Percentiles rank a stretch among this genome's conserved stretches.
These are phyloP conservation scores for Diorhabda carinulata DNA, from an alignment of 1,140 invertebrate species.

Conservation along the genomic window DNA sequence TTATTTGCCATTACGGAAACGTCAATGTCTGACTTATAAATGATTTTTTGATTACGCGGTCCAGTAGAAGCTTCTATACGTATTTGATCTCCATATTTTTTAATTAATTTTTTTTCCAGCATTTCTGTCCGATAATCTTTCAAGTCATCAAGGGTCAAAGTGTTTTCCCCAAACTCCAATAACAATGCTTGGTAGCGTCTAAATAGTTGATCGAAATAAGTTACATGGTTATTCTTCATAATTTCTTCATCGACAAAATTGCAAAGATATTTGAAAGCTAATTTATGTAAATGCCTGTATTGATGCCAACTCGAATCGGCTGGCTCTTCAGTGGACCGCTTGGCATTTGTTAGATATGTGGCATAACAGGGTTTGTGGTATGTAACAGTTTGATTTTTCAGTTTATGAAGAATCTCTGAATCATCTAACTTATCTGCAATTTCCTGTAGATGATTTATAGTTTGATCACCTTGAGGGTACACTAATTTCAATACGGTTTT, in stretches of 20 bases:
- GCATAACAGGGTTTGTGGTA: conserved; percentile 5
- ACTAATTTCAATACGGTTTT: not conserved
- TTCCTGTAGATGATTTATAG: not conserved
- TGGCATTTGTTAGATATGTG: not conserved
- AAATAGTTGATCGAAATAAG: conserved; percentile 19
- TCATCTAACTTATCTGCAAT: not conserved
- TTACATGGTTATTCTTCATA: conserved; percentile 20
- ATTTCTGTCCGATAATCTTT: not conserved
- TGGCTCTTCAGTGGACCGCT: not conserved
- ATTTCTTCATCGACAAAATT: conserved; percentile 20
- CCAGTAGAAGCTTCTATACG: conserved; percentile 3
- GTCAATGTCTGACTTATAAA: conserved; percentile 4
- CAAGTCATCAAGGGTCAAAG: not conserved
- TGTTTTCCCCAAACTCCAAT: not conserved
- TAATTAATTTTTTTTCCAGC: not conserved
- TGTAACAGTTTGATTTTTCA: not conserved
- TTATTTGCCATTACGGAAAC: conserved; percentile 26
- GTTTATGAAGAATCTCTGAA: not conserved
- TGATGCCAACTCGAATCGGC: not conserved
- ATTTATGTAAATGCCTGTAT: conserved; percentile 6
- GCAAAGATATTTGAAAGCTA: conserved; percentile 8
- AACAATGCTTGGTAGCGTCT: conserved; percentile 6
- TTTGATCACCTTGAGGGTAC: not conserved
- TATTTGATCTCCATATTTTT: not conserved
- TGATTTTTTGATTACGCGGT: not conserved